Percentiles rank a stretch among this genome's conserved stretches.
These are phyloP conservation scores for Campylorhamphus procurvoides DNA, from an alignment of 2,113 vertebrate genomes.

Conservation along the genomic window DNA sequence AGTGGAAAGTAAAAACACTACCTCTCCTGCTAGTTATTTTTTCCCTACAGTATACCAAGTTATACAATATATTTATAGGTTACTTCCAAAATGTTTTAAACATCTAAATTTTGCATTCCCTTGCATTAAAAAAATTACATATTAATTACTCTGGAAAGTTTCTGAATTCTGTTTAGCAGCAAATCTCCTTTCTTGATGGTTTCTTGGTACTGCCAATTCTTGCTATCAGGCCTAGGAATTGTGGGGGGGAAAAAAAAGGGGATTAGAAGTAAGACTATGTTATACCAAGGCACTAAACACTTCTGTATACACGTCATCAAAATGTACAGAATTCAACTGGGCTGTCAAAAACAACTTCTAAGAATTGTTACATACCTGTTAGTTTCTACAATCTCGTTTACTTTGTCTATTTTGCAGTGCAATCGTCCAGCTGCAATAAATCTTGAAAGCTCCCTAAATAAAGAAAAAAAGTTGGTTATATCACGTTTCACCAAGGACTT, in stretches of 20 bases:
- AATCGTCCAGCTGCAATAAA: slow-evolving; percentile 97
- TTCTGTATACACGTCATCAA: neutral
- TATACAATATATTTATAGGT: slow-evolving; percentile 66
- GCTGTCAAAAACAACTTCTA: neutral
- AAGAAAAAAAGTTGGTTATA: neutral
- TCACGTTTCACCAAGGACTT: neutral
- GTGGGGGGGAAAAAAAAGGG: neutral
- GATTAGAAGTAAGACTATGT: neutral
- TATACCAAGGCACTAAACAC: neutral
- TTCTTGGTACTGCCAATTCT: slow-evolving; percentile 99
- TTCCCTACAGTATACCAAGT: slow-evolving; percentile 60
- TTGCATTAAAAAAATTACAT: slow-evolving; percentile 81
- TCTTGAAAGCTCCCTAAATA: slow-evolving; percentile 91
- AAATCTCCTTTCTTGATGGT: slow-evolving; percentile 98
- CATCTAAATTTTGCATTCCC: slow-evolving; percentile 60
- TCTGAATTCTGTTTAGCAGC: slow-evolving; percentile 97
- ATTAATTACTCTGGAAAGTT: slow-evolving; percentile 97
- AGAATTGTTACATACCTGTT: slow-evolving; percentile 84
- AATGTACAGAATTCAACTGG: neutral
- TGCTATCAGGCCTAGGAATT: slow-evolving; percentile 91
- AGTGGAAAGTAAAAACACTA: slow-evolving; percentile 70
- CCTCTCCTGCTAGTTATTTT: slow-evolving; percentile 12
- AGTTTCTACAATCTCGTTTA: slow-evolving; percentile 98
- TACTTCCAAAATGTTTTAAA: slow-evolving; percentile 77
- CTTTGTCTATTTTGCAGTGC: slow-evolving; percentile 99